A percentile compares a stretch with the other conserved stretches of the same genome.
These are phyloP conservation scores for Cephus cinctus DNA, from an alignment of 1,140 invertebrate genomes.

Conservation along the genomic window DNA sequence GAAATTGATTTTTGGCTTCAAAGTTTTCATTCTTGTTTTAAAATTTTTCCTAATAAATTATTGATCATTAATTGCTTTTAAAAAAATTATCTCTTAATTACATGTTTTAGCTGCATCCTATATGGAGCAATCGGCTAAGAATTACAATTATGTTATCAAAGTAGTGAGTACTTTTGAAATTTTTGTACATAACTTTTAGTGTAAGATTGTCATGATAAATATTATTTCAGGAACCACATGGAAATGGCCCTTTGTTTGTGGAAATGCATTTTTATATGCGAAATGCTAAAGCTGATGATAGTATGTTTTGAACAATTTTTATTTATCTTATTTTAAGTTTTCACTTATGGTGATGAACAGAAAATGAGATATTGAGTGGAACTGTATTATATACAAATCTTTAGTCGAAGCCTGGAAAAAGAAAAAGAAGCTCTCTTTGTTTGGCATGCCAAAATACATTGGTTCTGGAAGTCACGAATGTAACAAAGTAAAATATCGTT, in stretches of 20 bases:
- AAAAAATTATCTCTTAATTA: not conserved
- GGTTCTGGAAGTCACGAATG: constrained; percentile 80
- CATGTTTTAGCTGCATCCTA: constrained; percentile 54
- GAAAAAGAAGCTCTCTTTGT: constrained; percentile 66
- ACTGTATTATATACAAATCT: constrained; percentile 34
- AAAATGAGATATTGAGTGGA: no score
- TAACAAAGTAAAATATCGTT: constrained; percentile 78
- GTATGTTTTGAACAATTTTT: constrained; percentile 57
- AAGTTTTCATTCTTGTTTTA: not conserved
- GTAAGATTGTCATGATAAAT: not conserved
- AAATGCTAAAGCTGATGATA: constrained; percentile 76
- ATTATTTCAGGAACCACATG: constrained; percentile 78
- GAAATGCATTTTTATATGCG: constrained; percentile 94
- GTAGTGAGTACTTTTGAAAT: constrained; percentile 61
- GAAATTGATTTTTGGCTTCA: constrained; percentile 6
- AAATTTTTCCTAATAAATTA: not conserved
- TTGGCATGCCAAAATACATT: constrained; percentile 86
- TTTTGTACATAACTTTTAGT: constrained; percentile 11
- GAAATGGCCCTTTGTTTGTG: constrained; percentile 91
- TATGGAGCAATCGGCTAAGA: constrained; percentile 51
- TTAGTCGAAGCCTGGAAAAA: constrained; percentile 78
- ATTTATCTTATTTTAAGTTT: no score
- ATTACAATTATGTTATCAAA: constrained; percentile 74
- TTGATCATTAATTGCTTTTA: not conserved
- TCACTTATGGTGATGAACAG: no score